These are phyloP conservation scores for Boloria selene DNA, from an alignment of 2,888 invertebrate genomes.

Conservation along the genomic window DNA sequence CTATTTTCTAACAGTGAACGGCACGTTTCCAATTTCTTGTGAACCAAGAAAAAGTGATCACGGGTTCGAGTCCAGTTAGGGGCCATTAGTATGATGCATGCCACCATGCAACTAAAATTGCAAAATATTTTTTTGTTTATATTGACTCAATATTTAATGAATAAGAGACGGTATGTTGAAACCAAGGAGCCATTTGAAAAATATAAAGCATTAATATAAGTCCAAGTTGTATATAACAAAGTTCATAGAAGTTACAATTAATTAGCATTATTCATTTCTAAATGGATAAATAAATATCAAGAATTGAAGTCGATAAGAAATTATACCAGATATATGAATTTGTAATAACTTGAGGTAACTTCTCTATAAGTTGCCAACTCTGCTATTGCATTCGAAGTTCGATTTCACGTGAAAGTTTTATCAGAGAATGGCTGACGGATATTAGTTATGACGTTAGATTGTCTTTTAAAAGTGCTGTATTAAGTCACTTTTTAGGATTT, in stretches of 20 bases:
- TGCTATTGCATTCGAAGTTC: constrained; percentile 32
- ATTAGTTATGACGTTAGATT: constrained; percentile 23
- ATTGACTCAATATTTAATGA: too few species aligned
- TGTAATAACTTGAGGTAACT: constrained; percentile 29
- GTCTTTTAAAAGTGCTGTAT: not conserved
- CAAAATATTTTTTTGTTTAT: too few species aligned
- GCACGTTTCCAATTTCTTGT: too few species aligned
- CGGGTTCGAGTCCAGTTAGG: too few species aligned
- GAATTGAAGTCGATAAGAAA: constrained; percentile 20
- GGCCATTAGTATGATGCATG: too few species aligned
- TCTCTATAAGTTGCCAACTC: constrained; percentile 30
- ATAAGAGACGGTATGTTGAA: too few species aligned
- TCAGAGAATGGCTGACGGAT: constrained; percentile 31
- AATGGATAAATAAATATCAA: constrained; percentile 1
- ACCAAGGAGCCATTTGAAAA: too few species aligned
- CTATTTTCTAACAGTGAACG: too few species aligned
- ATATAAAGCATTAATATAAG: not conserved
- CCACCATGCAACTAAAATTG: too few species aligned
- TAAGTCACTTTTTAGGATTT: not conserved
- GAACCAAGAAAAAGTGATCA: too few species aligned
- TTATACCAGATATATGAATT: constrained; percentile 26
- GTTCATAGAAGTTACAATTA: not conserved
- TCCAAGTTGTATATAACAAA: not conserved
- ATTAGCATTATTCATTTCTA: not conserved
- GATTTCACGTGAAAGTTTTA: constrained; percentile 35